A percentile compares a stretch with the other conserved stretches of the same genome.
These are phyloP conservation scores for Agrochola lychnidis DNA, from an alignment of 2,888 invertebrate genomes.

Conservation along the genomic window DNA sequence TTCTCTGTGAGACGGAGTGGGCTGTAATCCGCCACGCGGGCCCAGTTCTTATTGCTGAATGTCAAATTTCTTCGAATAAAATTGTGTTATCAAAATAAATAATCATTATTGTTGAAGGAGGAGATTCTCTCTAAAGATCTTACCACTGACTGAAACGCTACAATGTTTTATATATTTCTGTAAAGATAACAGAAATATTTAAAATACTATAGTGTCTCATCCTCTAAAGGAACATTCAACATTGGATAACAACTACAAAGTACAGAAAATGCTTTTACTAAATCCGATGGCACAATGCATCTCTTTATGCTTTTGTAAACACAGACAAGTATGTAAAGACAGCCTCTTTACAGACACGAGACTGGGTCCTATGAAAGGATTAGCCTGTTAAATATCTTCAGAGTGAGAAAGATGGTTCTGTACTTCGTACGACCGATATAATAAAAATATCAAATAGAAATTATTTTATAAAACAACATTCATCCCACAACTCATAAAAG, in stretches of 20 bases:
- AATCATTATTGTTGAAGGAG: not conserved
- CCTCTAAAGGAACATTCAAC: not conserved
- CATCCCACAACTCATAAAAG: constrained; percentile 15
- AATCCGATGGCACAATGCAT: not conserved
- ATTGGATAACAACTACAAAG: not conserved
- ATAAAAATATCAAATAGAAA: not conserved
- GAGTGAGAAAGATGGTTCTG: not conserved
- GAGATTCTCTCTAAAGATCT: not conserved
- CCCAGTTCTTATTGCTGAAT: not conserved
- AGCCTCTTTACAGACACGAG: not conserved
- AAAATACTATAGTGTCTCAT: not conserved
- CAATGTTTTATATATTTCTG: too few species aligned
- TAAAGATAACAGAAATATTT: not conserved
- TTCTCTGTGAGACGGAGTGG: not conserved
- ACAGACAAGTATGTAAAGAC: not conserved
- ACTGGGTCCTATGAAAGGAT: not conserved
- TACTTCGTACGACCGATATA: not conserved
- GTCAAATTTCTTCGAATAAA: not conserved
- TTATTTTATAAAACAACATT: not conserved
- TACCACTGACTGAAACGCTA: not conserved
- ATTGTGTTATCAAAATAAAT: not conserved
- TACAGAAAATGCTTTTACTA: not conserved
- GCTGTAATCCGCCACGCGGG: not conserved
- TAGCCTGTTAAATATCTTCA: not conserved
- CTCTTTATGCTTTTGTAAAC: constrained; percentile 5